Percentiles rank a stretch among this genome's conserved stretches.
phyloP scores from a whole-genome alignment of 2,113 vertebrate genomes.

The Ameiurus melas region DNA sequence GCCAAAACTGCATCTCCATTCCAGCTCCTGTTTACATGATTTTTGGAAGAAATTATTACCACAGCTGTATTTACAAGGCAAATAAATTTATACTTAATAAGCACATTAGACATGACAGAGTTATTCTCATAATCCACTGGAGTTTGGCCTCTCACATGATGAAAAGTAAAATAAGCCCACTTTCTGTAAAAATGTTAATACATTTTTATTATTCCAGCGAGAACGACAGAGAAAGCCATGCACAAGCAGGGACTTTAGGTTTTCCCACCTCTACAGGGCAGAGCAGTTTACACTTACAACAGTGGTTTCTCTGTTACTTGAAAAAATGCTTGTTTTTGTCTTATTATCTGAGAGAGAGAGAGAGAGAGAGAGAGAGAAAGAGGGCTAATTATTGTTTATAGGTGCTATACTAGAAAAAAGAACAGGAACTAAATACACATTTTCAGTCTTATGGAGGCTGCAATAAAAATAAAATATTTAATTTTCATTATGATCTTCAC shows the following conservation, averaged over 20 bases:
- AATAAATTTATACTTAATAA: slow-evolving; percentile 63
- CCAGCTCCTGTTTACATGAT: slow-evolving; percentile 48
- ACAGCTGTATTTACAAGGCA: slow-evolving; percentile 58
- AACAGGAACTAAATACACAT: not conserved
- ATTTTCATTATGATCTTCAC: not conserved
- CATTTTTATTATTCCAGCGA: slow-evolving; percentile 57
- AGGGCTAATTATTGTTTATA: not conserved
- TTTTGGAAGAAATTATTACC: slow-evolving; percentile 53
- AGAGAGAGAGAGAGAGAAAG: not conserved
- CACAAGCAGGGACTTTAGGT: not conserved
- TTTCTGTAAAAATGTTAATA: slow-evolving; percentile 65
- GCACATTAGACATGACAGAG: slow-evolving; percentile 59
- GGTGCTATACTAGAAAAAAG: not conserved
- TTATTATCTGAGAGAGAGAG: not conserved
- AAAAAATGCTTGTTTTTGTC: too few species aligned
- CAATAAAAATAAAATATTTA: slow-evolving; percentile 30
- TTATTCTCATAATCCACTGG: slow-evolving; percentile 54
- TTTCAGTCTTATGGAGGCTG: slow-evolving; percentile 40
- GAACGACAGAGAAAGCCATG: slow-evolving; percentile 33
- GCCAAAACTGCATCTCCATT: not conserved
- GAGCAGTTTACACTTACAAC: not conserved
- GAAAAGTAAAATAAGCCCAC: slow-evolving; percentile 59
- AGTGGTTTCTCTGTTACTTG: too few species aligned
- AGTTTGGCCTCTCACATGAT: slow-evolving; percentile 29
- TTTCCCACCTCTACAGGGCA: not conserved